Evolutionary conservation across 2,888 invertebrate species (phyloP), one percentile per base, ranked within the genome.

Genomic region (Tyria jacobaeae): DNA sequence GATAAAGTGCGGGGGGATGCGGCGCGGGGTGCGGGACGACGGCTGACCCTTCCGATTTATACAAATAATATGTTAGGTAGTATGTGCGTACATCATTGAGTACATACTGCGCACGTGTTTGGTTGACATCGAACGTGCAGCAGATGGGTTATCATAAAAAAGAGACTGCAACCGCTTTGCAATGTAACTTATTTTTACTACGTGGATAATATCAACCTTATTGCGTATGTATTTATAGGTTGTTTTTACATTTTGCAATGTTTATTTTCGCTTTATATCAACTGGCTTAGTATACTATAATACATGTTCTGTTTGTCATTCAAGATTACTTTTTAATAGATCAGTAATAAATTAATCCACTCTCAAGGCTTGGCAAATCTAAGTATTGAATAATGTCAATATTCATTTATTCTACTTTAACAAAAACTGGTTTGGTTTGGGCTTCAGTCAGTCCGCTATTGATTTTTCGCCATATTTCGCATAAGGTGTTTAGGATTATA

Each of bases 21-120:
- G 67, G 70, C 51, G 51, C 47, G 69, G 75, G 71, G 69, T 66
- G 70, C 73, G 74, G 73, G 57, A 70, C 61, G 65, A 47, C 70
- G 67, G 66, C 75, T 86, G 88, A 87, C 87, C 88, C 88, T 86
- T 86, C 84, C 83, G 80, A 79, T 71, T 62, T 58, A 59, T 53
- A 71, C 70, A 71, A 67, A 64, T 73, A 72, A 63, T 51, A 70
- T 49, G 48, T 57, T 64, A 68, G 68, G 34, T 44, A 52, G 37
- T 35, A 75, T 64, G 63, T 71, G 68, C 66, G 66, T 74, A 71
- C 62, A 77, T 64, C 63, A 70, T 63, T 68, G 61, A 63, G 62
- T 49, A 57, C 61, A 24, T 44, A 27, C 52, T 58, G 62, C 25
- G 73, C 76, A 76, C 76, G 76, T 76, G 76, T 78, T 75, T 59